Evolutionary conservation across 2,888 invertebrate species (phyloP).

Genomic region (Lutraria lutraria): DNA sequence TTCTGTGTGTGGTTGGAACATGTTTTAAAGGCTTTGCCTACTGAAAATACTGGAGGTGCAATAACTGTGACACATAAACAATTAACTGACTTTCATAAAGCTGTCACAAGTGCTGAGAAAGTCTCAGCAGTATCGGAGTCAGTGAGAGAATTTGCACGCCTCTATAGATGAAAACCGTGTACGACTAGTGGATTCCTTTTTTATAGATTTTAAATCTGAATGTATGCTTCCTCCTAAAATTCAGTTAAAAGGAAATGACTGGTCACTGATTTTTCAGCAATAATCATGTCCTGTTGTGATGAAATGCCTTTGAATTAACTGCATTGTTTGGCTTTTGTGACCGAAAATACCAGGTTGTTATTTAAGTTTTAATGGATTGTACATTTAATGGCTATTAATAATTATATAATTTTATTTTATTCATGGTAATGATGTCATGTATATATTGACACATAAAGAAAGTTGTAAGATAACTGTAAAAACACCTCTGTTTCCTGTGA

Average conservation of each 20-base stretch:
- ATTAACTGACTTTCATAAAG: conserved; percentile 93
- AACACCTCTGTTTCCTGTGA: no score
- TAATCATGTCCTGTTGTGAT: not conserved
- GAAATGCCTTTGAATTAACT: not conserved
- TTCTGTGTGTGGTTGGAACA: conserved; percentile 92
- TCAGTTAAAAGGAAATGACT: not conserved
- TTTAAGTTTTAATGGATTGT: no score
- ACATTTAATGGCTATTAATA: no score
- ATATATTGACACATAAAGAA: no score
- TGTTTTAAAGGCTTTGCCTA: conserved; percentile 92
- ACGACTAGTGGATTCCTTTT: not conserved
- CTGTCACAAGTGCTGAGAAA: conserved; percentile 91
- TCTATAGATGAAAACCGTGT: conserved; percentile 91
- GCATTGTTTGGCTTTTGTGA: no score
- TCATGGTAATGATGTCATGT: no score
- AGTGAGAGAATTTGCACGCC: conserved; percentile 93
- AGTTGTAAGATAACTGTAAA: no score
- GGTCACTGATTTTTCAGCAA: not conserved
- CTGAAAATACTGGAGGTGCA: conserved; percentile 90
- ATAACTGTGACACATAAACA: conserved; percentile 94
- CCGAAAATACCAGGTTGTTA: no score
- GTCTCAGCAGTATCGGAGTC: conserved; percentile 93
- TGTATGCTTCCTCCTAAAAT: not conserved
- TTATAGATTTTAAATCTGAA: not conserved
- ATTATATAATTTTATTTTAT: no score